These are phyloP conservation scores for Crossaster papposus DNA, from an alignment of 53 echinoderm and acorn worm species.

Conservation along the genomic window DNA sequence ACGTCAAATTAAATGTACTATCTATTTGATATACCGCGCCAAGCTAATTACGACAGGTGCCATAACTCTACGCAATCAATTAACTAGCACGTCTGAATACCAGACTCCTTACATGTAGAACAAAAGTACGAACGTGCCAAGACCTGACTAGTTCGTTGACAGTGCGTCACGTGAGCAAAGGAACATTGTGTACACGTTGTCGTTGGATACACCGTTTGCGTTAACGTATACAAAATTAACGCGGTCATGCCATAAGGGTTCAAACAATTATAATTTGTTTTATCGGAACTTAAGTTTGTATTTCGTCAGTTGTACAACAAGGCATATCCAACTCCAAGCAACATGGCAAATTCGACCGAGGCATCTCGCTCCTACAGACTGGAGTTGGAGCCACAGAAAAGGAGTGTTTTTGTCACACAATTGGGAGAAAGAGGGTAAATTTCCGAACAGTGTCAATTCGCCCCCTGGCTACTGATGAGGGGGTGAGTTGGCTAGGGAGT, in stretches of 20 bases:
- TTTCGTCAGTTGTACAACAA: not conserved
- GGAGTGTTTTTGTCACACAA: constrained; percentile 96
- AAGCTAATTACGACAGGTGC: constrained; percentile 20
- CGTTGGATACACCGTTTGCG: constrained; percentile 62
- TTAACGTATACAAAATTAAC: no score
- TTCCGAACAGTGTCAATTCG: not conserved
- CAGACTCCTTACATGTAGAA: not conserved
- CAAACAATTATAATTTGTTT: not conserved
- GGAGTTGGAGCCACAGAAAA: constrained; percentile 91
- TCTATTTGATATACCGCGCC: no score
- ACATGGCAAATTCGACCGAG: constrained; percentile 57
- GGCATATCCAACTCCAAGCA: not conserved
- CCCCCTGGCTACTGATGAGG: no score
- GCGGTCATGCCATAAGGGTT: no score
- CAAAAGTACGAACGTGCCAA: not conserved
- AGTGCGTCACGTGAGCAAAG: constrained; percentile 40
- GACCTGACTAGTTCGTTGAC: constrained; percentile 23
- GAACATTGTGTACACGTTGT: constrained; percentile 32
- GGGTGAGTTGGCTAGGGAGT: no score
- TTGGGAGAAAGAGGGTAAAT: constrained; percentile 85
- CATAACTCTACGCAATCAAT: constrained; percentile 43
- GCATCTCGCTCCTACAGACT: constrained; percentile 77
- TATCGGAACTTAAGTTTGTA: not conserved
- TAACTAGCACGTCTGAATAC: constrained; percentile 26
- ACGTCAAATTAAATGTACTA: no score